phyloP scores from a whole-genome alignment of 2,888 invertebrate species.

The Stegana nigrithorax region DNA sequence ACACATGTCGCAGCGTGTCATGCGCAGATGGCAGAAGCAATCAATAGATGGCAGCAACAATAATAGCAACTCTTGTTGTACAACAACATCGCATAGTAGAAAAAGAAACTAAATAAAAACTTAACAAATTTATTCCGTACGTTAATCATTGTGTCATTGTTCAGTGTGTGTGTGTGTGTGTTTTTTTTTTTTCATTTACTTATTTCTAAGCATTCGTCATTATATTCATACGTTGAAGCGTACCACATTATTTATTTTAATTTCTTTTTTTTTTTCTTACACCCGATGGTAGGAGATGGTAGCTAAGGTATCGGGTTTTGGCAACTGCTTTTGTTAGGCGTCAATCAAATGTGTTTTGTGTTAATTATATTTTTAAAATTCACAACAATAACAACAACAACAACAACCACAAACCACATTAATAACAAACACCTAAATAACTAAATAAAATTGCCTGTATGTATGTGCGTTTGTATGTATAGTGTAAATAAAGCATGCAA shows the following conservation, averaged over 20 bases:
- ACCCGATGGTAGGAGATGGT: background rate
- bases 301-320: background rate
- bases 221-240: no score
- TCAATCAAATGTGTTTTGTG: constrained; percentile 47
- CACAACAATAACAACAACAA: background rate
- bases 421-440: background rate
- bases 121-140: background rate
- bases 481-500: no score
- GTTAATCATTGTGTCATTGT: background rate
- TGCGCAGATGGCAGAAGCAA: no score
- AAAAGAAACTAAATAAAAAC: no score
- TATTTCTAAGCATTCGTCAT: background rate
- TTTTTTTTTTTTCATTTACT: background rate
- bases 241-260: background rate
- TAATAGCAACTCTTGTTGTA: no score
- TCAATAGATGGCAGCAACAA: no score
- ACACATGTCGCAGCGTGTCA: no score
- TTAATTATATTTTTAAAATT: constrained; percentile 41
- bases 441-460: background rate
- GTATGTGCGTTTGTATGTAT: no score
- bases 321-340: constrained; percentile 44
- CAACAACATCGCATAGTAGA: no score
- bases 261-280: background rate
- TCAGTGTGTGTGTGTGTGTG: background rate
- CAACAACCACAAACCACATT: background rate